Evolutionary conservation across 2,888 invertebrate species (phyloP), one percentile per base, ranked within the genome.

Genomic region (Dromius quadrimaculatus): DNA sequence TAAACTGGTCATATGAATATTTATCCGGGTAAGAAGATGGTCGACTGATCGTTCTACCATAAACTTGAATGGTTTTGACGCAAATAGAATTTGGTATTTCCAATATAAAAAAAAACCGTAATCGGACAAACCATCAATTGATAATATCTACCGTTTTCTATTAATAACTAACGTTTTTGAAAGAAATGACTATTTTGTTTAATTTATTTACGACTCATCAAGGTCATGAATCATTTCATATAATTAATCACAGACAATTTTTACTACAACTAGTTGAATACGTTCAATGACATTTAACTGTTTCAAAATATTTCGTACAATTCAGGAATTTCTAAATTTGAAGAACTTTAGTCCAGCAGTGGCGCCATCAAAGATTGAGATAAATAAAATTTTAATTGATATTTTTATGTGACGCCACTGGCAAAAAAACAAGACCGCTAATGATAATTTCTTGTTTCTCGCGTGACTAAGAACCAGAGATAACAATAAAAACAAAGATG

Each of bases 271-370:
- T 6, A 47, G 11, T 23, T 1, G n/a, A 47, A 23, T 54, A 28
- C 59, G 59, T 59, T 59, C 59, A 23, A 59, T 59, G 59, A 36
- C 59, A 59, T 59, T 59, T 28, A 59, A 59, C 59, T 36, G 34
- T 43, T 43, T 38, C 38, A 2, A 3, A n/a, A n/a, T n/a, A 2
- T 5, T 38, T 43, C 6, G 13, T 22, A 47, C 47, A 20, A 13
- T n/a, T 43, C n/a, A 11, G 36, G 36, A n/a, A 36, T 36, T 36
- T 9, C 2, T 36, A 36, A 22, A 47, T 3, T 36, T 19, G 22
- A 47, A 45, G 17, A 36, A n/a, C n/a, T 36, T 9, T 1, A 36
- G n/a, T 3, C n/a, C 36, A 8, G 36, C 43, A 9, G 45, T 0
- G 19, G 20, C 8, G n/a, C 19, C 45, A 45, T 54, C 50, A 13